Percentiles rank a stretch among this genome's conserved stretches.
Evolutionary conservation across 2,113 vertebrate genomes (phyloP).

Genomic region (Caracal caracal): DNA sequence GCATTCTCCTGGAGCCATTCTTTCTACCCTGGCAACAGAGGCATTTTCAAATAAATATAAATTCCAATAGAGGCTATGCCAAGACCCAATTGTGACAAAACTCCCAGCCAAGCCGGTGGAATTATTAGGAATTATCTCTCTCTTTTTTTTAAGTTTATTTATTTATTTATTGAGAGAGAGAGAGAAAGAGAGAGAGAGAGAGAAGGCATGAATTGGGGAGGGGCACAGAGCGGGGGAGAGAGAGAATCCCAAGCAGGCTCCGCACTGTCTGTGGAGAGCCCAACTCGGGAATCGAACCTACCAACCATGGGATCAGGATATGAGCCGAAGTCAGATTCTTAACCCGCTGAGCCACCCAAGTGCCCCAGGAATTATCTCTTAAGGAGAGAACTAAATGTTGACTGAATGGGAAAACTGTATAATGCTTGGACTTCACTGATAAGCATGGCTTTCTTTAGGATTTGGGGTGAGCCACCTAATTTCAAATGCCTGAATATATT

Average conservation of each 20-base stretch:
- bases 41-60: constrained; percentile 65
- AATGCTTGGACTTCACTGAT: neutral
- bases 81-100: constrained; percentile 36
- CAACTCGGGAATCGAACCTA: too few species aligned
- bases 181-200: too few species aligned
- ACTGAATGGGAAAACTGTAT: neutral
- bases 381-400: constrained; percentile 26
- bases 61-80: constrained; percentile 14
- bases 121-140: neutral
- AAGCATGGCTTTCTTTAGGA: neutral
- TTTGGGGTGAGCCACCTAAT: neutral
- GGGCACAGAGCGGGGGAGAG: too few species aligned
- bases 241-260: too few species aligned
- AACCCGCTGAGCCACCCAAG: too few species aligned
- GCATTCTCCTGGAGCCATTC: constrained; percentile 41
- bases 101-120: neutral
- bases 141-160: neutral
- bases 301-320: too few species aligned
- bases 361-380: neutral
- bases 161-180: too few species aligned
- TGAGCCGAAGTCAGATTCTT: too few species aligned
- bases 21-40: constrained; percentile 51
- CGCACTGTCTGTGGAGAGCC: too few species aligned
- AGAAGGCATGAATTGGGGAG: too few species aligned
- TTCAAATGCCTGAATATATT: neutral